Conservation (phyloP, 1,140 invertebrate species). For the Cheumatopsyche charites region DNA sequence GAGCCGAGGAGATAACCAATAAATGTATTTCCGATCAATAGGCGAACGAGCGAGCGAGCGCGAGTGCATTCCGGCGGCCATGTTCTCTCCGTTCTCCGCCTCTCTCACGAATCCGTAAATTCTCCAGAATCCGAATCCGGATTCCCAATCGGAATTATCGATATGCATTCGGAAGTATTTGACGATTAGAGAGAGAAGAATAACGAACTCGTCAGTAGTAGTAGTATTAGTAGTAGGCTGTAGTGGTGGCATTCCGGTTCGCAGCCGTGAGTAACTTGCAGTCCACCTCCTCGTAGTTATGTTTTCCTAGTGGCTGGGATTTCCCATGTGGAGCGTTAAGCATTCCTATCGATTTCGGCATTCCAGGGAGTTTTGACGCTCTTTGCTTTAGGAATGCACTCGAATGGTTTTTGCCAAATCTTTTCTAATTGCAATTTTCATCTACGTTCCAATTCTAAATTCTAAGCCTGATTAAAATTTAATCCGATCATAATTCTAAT, state of each 20-base stretch:
- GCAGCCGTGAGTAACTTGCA: slow-evolving; percentile 26
- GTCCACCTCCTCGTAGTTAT: slow-evolving; percentile 36
- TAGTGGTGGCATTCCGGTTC: slow-evolving; percentile 4
- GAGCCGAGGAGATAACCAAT: slow-evolving; percentile 44
- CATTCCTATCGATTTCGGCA: slow-evolving; percentile 38
- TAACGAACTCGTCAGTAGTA: neutral
- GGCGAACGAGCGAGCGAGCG: neutral
- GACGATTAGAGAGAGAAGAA: too few species aligned
- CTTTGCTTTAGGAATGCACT: slow-evolving; percentile 6
- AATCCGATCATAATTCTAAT: too few species aligned
- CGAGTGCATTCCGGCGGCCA: too few species aligned
- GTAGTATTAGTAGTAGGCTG: neutral
- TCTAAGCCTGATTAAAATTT: too few species aligned
- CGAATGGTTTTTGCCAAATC: neutral
- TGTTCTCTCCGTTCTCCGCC: neutral
- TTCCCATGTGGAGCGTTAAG: slow-evolving; percentile 46
- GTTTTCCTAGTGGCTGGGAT: slow-evolving; percentile 47
- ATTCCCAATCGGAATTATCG: too few species aligned
- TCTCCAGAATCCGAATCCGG: neutral
- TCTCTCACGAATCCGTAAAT: too few species aligned
- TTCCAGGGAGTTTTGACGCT: slow-evolving; percentile 35
- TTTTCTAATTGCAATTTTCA: neutral
- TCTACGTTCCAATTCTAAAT: too few species aligned
- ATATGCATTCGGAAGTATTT: too few species aligned
- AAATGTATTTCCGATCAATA: slow-evolving; percentile 47